phyloP scores from a whole-genome alignment of 2,113 vertebrate genomes.

The Haplochromis vanheusdeni region DNA sequence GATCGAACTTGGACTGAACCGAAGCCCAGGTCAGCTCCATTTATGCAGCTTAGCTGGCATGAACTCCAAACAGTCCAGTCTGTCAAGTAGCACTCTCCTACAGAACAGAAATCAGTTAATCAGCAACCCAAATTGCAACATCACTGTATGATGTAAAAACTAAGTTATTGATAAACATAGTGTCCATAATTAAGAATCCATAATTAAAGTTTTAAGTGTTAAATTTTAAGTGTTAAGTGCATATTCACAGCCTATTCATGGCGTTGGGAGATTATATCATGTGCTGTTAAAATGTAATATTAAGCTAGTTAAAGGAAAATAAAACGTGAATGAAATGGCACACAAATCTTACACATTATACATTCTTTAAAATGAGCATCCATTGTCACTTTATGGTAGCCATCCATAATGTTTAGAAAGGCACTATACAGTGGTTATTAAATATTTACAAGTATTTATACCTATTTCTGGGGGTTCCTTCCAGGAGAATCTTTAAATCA shows the following conservation, averaged over 20 bases:
- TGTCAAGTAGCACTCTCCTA: slow-evolving; percentile 94
- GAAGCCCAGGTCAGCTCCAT: slow-evolving; percentile 85
- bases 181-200: neutral
- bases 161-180: neutral
- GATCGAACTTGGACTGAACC: slow-evolving; percentile 91
- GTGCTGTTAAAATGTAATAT: neutral
- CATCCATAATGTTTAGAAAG: neutral
- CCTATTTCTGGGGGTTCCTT: neutral
- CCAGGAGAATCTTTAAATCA: neutral
- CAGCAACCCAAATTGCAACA: neutral
- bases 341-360: neutral
- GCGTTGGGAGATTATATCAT: neutral
- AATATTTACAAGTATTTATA: neutral
- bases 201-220: neutral
- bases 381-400: neutral
- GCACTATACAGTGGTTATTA: neutral
- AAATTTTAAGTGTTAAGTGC: neutral
- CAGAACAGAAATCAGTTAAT: neutral
- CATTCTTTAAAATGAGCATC: neutral
- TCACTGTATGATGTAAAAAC: too few relatives aligned
- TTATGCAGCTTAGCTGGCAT: slow-evolving; percentile 89
- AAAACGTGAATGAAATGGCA: neutral
- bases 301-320: neutral
- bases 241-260: neutral
- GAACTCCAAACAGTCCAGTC: slow-evolving; percentile 93